These are phyloP conservation scores for Ormia ochracea DNA, from an alignment of 2,888 invertebrate genomes.

Conservation along the genomic window DNA sequence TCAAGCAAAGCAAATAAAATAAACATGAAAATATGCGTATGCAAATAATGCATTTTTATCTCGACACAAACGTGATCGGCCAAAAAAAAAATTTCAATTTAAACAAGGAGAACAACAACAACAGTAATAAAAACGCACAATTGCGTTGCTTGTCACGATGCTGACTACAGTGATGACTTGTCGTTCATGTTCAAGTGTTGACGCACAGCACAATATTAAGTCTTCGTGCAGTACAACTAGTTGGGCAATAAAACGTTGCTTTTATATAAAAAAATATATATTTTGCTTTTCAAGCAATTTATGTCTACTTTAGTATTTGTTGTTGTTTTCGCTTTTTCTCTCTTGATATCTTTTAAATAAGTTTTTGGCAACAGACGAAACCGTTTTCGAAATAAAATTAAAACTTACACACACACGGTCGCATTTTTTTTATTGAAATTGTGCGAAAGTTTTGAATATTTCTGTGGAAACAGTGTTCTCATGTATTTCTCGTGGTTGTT, in stretches of 20 bases:
- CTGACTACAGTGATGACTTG: conserved; percentile 37
- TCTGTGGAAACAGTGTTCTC: neutral
- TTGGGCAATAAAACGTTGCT: conserved; percentile 18
- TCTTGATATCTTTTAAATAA: neutral
- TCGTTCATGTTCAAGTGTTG: conserved; percentile 29
- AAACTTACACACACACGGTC: no score
- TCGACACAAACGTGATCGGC: conserved; percentile 26
- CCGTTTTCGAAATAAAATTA: neutral
- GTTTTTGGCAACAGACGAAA: conserved; percentile 10
- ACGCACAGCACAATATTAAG: neutral
- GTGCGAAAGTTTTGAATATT: conserved; percentile 28
- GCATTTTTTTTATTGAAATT: conserved; percentile 19
- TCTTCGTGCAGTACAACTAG: neutral
- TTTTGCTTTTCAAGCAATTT: neutral
- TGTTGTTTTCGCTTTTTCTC: neutral
- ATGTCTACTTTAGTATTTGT: conserved; percentile 3
- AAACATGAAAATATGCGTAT: conserved; percentile 41
- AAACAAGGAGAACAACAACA: no score
- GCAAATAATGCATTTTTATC: conserved; percentile 21
- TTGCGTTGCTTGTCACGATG: conserved; percentile 34
- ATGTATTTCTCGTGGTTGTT: neutral
- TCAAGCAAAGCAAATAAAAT: conserved; percentile 3
- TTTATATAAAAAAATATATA: neutral
- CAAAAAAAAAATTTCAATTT: conserved; percentile 11
- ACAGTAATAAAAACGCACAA: neutral